These are phyloP conservation scores for Calycopis cecrops DNA, from an alignment of 1,140 invertebrate genomes.

Conservation along the genomic window DNA sequence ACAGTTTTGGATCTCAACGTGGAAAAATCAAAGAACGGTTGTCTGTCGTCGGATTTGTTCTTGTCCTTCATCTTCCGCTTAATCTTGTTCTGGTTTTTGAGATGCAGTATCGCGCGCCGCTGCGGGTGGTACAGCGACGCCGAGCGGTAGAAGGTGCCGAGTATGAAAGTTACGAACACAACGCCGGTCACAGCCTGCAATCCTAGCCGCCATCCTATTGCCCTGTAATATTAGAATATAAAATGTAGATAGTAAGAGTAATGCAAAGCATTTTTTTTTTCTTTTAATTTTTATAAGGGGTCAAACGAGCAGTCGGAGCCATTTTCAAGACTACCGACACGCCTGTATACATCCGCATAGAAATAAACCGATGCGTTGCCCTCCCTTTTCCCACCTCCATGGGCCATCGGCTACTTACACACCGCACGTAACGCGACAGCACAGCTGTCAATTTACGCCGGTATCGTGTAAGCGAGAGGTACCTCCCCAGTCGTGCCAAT, in stretches of 20 bases:
- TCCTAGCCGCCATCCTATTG: constrained; percentile 91
- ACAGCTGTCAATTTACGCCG: too few relatives aligned
- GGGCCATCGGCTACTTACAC: too few relatives aligned
- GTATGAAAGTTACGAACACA: constrained; percentile 88
- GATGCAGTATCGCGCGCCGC: constrained; percentile 89
- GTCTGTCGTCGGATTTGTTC: constrained; percentile 83
- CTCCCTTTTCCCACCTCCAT: too few relatives aligned
- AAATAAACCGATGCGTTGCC: too few relatives aligned
- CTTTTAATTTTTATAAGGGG: too few relatives aligned
- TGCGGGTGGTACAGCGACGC: constrained; percentile 94
- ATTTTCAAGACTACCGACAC: too few relatives aligned
- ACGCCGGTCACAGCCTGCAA: constrained; percentile 90
- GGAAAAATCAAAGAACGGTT: constrained; percentile 90
- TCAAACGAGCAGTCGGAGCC: too few relatives aligned
- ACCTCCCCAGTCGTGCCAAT: too few relatives aligned
- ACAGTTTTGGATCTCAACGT: constrained; percentile 90
- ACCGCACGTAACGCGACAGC: too few relatives aligned
- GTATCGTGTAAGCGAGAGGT: too few relatives aligned
- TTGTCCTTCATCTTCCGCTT: constrained; percentile 89
- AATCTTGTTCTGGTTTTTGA: constrained; percentile 87
- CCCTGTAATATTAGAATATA: constrained; percentile 75
- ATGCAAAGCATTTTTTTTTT: too few relatives aligned
- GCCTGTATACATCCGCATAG: too few relatives aligned
- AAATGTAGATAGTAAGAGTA: background rate
- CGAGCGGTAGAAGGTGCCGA: constrained; percentile 92